Percentiles rank a stretch among this genome's conserved stretches.
These are phyloP conservation scores for Zaprionus gabonicus DNA, from an alignment of 1,140 invertebrate genomes.

Conservation along the genomic window DNA sequence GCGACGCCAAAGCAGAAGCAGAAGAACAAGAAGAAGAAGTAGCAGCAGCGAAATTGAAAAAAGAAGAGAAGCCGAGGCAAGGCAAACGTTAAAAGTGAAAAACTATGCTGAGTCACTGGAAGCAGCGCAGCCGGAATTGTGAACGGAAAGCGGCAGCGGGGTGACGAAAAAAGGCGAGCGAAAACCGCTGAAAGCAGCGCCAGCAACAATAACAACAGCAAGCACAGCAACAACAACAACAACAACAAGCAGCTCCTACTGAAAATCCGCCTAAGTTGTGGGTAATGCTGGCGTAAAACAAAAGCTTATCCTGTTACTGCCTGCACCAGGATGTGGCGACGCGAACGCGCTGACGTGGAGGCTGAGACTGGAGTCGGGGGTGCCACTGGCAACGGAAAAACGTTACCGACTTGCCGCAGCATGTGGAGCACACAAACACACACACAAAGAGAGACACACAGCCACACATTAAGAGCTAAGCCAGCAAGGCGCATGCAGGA, in stretches of 20 bases:
- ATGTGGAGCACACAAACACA: conserved; percentile 53
- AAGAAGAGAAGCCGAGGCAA: conserved; percentile 27
- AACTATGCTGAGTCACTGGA: conserved; percentile 70
- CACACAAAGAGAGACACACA: neutral
- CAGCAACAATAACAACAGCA: conserved; percentile 29
- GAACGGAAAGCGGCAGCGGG: conserved; percentile 4
- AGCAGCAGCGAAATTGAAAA: conserved; percentile 30
- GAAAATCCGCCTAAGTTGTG: conserved; percentile 78
- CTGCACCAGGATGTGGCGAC: conserved; percentile 5
- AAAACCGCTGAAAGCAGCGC: conserved; percentile 71
- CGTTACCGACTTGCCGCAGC: conserved; percentile 70
- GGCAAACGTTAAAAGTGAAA: conserved; percentile 74
- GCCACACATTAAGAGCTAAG: conserved; percentile 21
- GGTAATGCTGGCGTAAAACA: conserved; percentile 82
- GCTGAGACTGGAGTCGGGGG: neutral
- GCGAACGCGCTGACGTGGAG: neutral
- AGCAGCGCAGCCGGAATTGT: neutral
- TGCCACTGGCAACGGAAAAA: conserved; percentile 53
- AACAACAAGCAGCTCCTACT: conserved; percentile 34
- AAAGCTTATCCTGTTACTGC: conserved; percentile 79
- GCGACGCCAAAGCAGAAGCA: conserved; percentile 26
- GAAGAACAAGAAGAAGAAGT: neutral
- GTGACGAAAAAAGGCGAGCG: conserved; percentile 48
- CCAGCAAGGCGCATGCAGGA: conserved; percentile 37
- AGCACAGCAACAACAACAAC: conserved; percentile 22